These are phyloP conservation scores for Brachypodius melanocephalos DNA, from an alignment of 2,113 vertebrate species.

Conservation along the genomic window DNA sequence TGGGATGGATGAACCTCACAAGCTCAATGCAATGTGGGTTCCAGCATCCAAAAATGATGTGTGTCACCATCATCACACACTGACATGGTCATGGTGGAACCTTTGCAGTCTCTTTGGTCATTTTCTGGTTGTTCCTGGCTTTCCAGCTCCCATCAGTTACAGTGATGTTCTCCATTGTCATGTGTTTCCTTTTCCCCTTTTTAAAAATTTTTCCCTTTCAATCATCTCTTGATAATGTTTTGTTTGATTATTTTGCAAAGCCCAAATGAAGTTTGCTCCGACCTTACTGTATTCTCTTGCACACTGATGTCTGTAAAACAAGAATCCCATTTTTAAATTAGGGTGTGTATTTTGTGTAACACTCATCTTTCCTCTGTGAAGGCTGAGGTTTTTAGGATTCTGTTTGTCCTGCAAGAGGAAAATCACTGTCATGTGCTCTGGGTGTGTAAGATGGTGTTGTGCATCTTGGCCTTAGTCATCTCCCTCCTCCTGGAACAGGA, in stretches of 20 bases:
- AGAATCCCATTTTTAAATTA: not conserved
- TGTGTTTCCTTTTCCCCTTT: not conserved
- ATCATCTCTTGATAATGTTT: not conserved
- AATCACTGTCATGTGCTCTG: not conserved
- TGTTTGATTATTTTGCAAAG: not conserved
- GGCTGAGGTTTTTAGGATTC: not conserved
- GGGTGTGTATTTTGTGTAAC: not conserved
- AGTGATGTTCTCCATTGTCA: not conserved
- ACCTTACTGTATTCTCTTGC: not conserved
- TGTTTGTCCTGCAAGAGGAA: not conserved
- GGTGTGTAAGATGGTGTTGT: not conserved
- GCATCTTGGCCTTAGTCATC: not conserved
- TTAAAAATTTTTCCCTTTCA: not conserved
- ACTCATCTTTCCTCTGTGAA: not conserved
- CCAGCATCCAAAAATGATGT: not conserved
- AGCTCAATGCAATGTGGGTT: not conserved
- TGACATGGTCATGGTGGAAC: not conserved
- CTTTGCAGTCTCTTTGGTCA: not conserved
- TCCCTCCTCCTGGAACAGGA: not conserved
- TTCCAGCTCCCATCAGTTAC: not conserved
- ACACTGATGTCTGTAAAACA: not conserved
- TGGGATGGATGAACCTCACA: not conserved
- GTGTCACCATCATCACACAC: too few species aligned
- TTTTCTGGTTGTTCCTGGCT: not conserved
- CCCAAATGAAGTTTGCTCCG: accelerated